Evolutionary conservation across 92 coral and sea anemone genomes (phyloP), one percentile per base, ranked within the genome.

Genomic region (Heteractis magnifica): DNA sequence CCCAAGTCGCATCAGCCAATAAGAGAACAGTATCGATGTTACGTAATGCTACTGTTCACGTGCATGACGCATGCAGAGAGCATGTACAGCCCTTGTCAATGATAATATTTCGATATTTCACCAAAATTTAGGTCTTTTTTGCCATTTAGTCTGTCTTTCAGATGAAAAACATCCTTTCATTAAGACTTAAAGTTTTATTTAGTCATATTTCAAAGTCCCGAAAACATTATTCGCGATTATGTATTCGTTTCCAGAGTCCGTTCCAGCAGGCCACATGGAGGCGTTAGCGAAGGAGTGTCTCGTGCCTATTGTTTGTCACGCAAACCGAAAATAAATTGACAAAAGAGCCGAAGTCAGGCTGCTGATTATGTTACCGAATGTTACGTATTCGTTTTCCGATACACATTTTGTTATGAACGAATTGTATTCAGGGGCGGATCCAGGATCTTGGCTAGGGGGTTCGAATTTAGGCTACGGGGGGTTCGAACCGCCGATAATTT

Each of bases 1-100:
- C 21, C 20, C 64, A 49, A 52, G 26, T 12, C 11, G 16, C 6
- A 19, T 44, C 56, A 49, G 34, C 84, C 84, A 71, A 81, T 81
- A 77, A 81, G 65, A 81, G 23, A 52, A 14, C 84, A 70, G 48
- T 9, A 51, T 65, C 65, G 3, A 26, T n/a, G 16, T 62, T 50
- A 19, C 62, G 79, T 76, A 52, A 68, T 52, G 34, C 59, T 20
- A 6, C 84, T 89, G 92, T 89, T 85, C 92, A 89, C 92, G 92
- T 89, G 89, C 75, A 78, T 78, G 64, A 65, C 87, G 58, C 86
- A 86, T 89, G 92, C 41, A 84, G 56, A 79, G 53, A 71, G 77
- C 81, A 86, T 89, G 89, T 62, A 13, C 8, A 20, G 8, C 12
- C 65, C n/a, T 81, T 81, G 77, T 70, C 10, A 18, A 6, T 68